Evolutionary conservation across 2,888 invertebrate species (phyloP).

Genomic region (Hylaea fasciaria): DNA sequence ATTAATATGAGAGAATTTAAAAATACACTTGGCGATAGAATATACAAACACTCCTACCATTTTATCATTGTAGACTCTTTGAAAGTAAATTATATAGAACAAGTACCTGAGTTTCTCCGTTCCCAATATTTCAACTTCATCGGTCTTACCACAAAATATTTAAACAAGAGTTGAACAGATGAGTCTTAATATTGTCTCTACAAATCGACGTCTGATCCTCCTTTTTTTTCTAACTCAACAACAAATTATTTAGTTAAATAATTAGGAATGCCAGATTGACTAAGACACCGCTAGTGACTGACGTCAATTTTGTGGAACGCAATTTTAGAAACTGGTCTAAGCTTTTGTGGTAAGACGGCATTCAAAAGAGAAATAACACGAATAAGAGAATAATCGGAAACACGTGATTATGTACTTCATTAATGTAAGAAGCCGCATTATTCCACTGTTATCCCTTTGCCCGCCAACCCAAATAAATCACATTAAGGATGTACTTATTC

Average conservation of each 20-base stretch:
- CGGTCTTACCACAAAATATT: too few relatives aligned
- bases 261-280: too few relatives aligned
- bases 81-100: neutral
- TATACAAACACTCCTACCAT: neutral
- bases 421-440: conserved; percentile 29
- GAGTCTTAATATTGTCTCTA: too few relatives aligned
- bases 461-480: conserved; percentile 43
- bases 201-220: too few relatives aligned
- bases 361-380: conserved; percentile 7
- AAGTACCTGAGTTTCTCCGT: neutral
- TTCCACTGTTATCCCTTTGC: conserved; percentile 33
- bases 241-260: too few relatives aligned
- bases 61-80: neutral
- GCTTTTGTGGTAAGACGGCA: too few relatives aligned
- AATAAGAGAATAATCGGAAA: neutral
- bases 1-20: conserved; percentile 23
- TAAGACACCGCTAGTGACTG: too few relatives aligned
- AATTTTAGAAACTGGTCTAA: too few relatives aligned
- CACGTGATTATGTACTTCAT: conserved; percentile 28
- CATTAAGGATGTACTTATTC: conserved; percentile 31
- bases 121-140: neutral
- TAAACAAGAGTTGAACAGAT: too few relatives aligned
- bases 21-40: conserved; percentile 4
- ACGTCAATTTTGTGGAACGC: too few relatives aligned
- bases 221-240: too few relatives aligned